Base-by-base conservation (phyloP, 2,888 invertebrate species). In the Rapana venosa region DNA sequence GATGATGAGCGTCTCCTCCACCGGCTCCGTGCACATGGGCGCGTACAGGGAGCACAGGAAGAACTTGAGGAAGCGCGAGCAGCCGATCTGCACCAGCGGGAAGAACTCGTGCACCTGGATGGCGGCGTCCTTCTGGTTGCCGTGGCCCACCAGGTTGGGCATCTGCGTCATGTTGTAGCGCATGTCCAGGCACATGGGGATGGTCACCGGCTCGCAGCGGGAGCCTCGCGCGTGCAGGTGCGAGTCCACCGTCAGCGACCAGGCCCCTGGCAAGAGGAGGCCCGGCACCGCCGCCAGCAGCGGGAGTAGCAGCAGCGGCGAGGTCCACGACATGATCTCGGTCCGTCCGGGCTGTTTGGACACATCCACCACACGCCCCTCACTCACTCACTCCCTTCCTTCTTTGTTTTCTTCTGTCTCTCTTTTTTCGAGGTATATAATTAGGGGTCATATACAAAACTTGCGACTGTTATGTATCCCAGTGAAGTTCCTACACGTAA, bases 31-130 rank as follows among this genome's bases (percentile, higher is more conserved):
- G 96, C 98, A 99, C 96, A 99, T 97, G 74, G 98, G 98, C 20
- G 98, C 98, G 96, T 98, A 98, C 88, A 98, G 97, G 30, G 98
- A 98, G 96, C 98, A 99, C 91, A 99, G 97, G 95, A 98, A 97
- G 96, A 98, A 98, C 93, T 98, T 97, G 81, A 98, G 97, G 95
- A 98, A 97, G 90, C 97, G 97, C 8, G 98, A 98, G 95, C 98
- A 98, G 88, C 97, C 97, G 94, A 97, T 97, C 93, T 98, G 97
- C 89, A 98, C 97, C 91, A 98, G 97, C 0, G 97, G 97, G 94
- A 97, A 97, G 96, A 98, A 97, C 91, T 96, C 95, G 93, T 97
- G 97, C 97, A 98, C 98, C 97, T 97, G 97, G 95, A 97, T 97
- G 94, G 98, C 98, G 89, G 98, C 98, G 95, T 98, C 98, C 94